Conservation (phyloP, 2,797 vertebrate genomes). For the Melanotaenia maccullochi region DNA sequence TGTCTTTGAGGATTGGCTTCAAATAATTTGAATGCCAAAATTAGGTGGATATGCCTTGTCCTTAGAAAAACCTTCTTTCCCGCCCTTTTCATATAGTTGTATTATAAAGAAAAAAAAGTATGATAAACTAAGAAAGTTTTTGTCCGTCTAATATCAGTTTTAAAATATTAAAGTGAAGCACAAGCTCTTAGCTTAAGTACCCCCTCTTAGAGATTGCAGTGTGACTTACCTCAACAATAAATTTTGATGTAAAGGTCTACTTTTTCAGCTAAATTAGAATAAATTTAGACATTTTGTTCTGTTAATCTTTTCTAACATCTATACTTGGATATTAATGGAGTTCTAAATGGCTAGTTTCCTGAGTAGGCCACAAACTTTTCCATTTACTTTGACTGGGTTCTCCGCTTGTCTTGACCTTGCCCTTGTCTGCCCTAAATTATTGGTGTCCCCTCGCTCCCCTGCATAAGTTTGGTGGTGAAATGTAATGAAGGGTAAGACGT, state of each 20-base stretch:
- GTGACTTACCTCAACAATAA: background rate
- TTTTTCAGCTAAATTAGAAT: background rate
- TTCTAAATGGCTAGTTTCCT: background rate
- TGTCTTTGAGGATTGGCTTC: too few species aligned
- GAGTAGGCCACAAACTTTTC: background rate
- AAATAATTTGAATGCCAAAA: too few species aligned
- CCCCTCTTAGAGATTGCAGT: background rate
- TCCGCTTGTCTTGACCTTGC: conserved; percentile 17
- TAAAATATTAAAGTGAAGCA: background rate
- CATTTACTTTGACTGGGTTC: conserved; percentile 9
- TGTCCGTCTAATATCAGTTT: background rate
- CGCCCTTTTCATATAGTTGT: too few species aligned
- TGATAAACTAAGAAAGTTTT: too few species aligned
- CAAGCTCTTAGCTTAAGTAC: background rate
- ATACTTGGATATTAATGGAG: background rate
- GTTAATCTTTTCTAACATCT: background rate
- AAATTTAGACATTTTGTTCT: background rate
- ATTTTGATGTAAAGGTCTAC: background rate
- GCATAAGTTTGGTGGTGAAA: conserved; percentile 32
- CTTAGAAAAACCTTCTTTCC: too few species aligned
- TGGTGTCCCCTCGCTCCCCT: conserved; percentile 15
- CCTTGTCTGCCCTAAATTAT: conserved; percentile 15
- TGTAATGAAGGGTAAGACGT: conserved; percentile 53
- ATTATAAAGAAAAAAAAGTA: too few species aligned
- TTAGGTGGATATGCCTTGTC: too few species aligned